These are phyloP conservation scores for Andrena hattorfiana DNA, from an alignment of 2,888 invertebrate species.

Conservation along the genomic window DNA sequence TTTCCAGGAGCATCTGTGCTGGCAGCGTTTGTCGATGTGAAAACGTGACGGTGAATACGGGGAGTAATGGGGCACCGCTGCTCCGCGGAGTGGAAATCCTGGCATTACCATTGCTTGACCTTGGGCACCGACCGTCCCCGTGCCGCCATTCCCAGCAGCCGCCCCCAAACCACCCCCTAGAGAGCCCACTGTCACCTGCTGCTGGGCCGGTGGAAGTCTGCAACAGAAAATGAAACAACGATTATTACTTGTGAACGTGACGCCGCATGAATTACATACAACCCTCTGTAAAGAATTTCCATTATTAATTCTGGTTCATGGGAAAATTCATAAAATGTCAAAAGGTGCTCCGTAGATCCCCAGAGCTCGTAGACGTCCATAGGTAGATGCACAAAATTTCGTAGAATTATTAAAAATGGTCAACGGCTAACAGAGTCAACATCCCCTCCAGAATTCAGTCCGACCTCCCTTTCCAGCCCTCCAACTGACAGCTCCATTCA, in stretches of 20 bases:
- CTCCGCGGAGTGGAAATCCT: conserved; percentile 92
- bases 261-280: too few species aligned
- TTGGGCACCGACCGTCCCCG: conserved; percentile 88
- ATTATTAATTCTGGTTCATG: too few species aligned
- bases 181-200: conserved; percentile 86
- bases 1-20: conserved; percentile 98
- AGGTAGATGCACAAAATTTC: too few species aligned
- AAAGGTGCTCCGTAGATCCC: too few species aligned
- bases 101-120: conserved; percentile 94
- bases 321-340: too few species aligned
- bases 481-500: conserved; percentile 8
- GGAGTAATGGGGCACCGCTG: conserved; percentile 92
- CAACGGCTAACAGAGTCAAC: too few species aligned
- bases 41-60: conserved; percentile 97
- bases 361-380: too few species aligned
- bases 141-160: conserved; percentile 86
- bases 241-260: conserved; percentile 8
- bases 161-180: conserved; percentile 86
- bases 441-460: not conserved
- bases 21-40: conserved; percentile 97
- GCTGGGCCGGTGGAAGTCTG: conserved; percentile 86
- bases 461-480: not conserved
- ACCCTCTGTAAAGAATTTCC: too few species aligned
- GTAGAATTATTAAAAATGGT: too few species aligned
- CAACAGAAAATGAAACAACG: conserved; percentile 71